Evolutionary conservation across 1,140 invertebrate genomes (phyloP).

Genomic region (Phthorimaea operculella): DNA sequence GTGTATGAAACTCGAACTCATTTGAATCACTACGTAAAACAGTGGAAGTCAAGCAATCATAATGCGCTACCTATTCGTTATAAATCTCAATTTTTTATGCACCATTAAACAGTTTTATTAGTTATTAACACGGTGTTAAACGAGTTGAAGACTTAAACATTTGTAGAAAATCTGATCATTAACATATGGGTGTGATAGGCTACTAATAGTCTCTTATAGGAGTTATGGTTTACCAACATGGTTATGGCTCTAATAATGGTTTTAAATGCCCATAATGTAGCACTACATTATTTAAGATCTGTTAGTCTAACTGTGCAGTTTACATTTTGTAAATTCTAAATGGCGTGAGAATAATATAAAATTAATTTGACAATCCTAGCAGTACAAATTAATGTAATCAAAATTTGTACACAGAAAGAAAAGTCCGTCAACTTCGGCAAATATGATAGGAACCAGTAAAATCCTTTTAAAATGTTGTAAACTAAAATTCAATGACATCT

Average conservation of each 20-base stretch:
- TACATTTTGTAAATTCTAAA: too few relatives aligned
- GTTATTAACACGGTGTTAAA: constrained; percentile 65
- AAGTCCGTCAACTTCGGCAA: too few relatives aligned
- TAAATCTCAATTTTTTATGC: constrained; percentile 66
- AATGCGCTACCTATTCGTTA: constrained; percentile 54
- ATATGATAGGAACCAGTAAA: too few relatives aligned
- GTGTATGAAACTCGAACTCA: constrained; percentile 44
- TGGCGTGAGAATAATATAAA: too few relatives aligned
- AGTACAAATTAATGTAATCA: too few relatives aligned
- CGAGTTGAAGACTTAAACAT: constrained; percentile 58
- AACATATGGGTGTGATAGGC: constrained; percentile 51
- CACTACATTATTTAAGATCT: too few relatives aligned
- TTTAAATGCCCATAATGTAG: neutral
- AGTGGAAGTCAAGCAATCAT: constrained; percentile 33
- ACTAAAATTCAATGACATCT: too few relatives aligned
- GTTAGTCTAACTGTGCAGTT: too few relatives aligned
- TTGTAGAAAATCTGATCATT: constrained; percentile 60
- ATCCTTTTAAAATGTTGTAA: too few relatives aligned
- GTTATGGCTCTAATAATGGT: constrained; percentile 14
- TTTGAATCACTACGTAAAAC: constrained; percentile 42
- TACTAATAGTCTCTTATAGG: constrained; percentile 19
- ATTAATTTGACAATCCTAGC: too few relatives aligned
- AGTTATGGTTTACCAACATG: constrained; percentile 17
- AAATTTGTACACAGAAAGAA: too few relatives aligned
- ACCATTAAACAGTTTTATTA: constrained; percentile 65